Base-by-base conservation (phyloP, 1,140 invertebrate genomes). In the Chymomyza costata region DNA sequence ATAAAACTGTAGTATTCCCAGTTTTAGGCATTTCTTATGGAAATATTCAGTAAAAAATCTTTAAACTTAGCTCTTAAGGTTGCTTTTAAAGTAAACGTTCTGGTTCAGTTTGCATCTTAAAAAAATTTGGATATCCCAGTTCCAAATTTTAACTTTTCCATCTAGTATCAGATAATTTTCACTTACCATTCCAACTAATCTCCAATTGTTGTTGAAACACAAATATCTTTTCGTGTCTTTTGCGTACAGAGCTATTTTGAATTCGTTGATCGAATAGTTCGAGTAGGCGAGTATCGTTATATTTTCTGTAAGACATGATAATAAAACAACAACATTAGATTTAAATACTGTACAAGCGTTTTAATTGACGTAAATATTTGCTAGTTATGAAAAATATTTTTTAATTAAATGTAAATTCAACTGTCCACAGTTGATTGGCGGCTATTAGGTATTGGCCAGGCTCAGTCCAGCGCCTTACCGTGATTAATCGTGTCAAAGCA, bases 171-270 rank as follows among this genome's bases (percentile, higher is more conserved):
- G n/a, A n/a, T n/a, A n/a, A n/a, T n/a, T n/a, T n/a, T n/a, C n/a
- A 82, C 78, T 82, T 37, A 85, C 83, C 83, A 85, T 84, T 78
- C 82, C 83, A 83, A 85, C 83, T 83, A 85, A 81, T 82, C 78
- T 84, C 83, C 83, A 85, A 56, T 84, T 81, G 57, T 84, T 81
- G 82, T 84, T 85, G 80, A 85, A 85, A 74, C 82, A 85, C 59
- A 85, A 67, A 74, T 84, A 85, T 55, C 78, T 84, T 80, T 83
- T 82, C 49, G 83, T 84, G 65, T 85, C 80, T 82, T 85, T 85
- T 84, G 83, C 80, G 65, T 56, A 83, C 65, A 85, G 76, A 37
- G 82, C 71, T 83, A 84, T 78, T 84, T 84, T 85, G 80, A 84
- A 84, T 63, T 74, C 59, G 62, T 82, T 66, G 69, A 82, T 83